Base-by-base conservation (phyloP, 2,888 invertebrate species). In the Laspeyria flexula region DNA sequence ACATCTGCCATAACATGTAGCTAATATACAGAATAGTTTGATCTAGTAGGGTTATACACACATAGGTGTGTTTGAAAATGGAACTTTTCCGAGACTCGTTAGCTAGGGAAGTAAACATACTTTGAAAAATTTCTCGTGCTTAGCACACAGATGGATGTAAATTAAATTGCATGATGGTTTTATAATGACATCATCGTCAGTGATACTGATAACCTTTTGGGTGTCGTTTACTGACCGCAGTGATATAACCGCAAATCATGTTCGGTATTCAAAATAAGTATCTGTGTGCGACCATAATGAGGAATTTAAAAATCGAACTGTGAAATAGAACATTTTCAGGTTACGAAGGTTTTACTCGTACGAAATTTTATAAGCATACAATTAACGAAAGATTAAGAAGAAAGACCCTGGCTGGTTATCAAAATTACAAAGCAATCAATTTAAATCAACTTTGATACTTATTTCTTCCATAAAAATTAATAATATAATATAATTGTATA, bases 1-100 rank as follows among this genome's bases (percentile, higher is more conserved):
- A 16, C 37, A 41, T 41, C 27, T 43, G 43, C 34, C 46, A 48
- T 56, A 16, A 31, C 53, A 43, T n/a, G 13, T 43, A 53, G 37
- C 47, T 57, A 44, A 29, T 21, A 5, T 33, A 21, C 10, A 12
- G 27, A 51, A 30, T 52, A 62, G 57, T 68, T 56, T 11, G 27
- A 73, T 59, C 73, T 49, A 21, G 68, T 35, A 43, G 73, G 63
- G 41, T 71, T 60, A 41, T 51, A 57, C 49, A 37, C 50, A 60
- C 51, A 54, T 63, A 61, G 60, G 65, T 61, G 63, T 56, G 63
- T 50, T 65, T 56, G 64, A 55, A 64, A 71, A 63, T 69, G 50
- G 58, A 65, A 71, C 55, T 72, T 77, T 76, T 71, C 72, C 71
- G 55, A 62, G 53, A 67, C 77, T 80, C 76, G 79, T 83, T 81